A percentile compares a stretch with the other conserved stretches of the same genome.
phyloP scores from a whole-genome alignment of 2,113 vertebrate species.

The Pycnonotus jocosus region DNA sequence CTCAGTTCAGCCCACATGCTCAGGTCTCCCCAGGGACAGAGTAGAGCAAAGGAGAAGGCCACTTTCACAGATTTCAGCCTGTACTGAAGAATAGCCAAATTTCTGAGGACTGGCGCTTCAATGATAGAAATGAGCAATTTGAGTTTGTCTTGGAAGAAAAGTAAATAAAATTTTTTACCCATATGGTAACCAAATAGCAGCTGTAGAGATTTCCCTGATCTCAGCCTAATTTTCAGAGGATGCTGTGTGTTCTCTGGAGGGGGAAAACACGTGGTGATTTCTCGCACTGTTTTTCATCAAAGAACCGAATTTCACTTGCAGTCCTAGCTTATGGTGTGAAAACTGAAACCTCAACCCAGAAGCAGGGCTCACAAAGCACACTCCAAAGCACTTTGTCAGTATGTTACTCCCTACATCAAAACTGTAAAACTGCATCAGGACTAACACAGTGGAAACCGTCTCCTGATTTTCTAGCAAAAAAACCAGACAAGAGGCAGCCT shows the following conservation, averaged over 20 bases:
- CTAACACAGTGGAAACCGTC: not conserved
- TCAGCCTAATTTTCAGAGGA: not conserved
- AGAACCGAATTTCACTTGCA: not conserved
- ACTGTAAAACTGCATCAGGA: not conserved
- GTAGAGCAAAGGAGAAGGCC: not conserved
- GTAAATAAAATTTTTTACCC: not conserved
- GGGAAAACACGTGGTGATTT: not conserved
- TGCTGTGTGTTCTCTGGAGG: not conserved
- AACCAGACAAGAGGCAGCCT: not conserved
- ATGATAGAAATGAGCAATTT: not conserved
- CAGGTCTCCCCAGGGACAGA: not conserved
- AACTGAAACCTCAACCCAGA: not conserved
- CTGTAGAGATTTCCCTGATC: not conserved
- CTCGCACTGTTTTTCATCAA: not conserved
- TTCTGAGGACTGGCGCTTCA: not conserved
- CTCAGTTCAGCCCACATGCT: not conserved
- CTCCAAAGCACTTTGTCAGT: not conserved
- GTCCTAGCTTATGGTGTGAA: not conserved
- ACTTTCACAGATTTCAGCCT: not conserved
- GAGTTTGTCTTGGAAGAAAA: not conserved
- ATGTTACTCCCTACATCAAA: not conserved
- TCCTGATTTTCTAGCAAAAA: not conserved
- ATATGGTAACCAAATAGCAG: not conserved
- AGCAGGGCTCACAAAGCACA: not conserved
- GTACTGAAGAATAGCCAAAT: not conserved